Conservation (phyloP, 2,113 vertebrate species). For the Caretta caretta region DNA sequence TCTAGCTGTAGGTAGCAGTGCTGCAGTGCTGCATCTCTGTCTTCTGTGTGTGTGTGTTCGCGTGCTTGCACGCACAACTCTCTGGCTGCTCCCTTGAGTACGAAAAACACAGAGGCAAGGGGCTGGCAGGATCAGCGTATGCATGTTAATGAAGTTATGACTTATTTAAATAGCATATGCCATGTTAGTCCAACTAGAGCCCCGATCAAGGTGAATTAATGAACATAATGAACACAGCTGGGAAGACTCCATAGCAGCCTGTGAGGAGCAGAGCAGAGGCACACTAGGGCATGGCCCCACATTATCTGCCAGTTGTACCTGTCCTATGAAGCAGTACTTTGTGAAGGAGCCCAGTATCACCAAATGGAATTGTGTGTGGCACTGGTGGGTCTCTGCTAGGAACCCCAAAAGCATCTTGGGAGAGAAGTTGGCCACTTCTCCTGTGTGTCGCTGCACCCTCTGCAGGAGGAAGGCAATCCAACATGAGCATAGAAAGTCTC, state of each 20-base stretch:
- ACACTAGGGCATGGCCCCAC: not conserved
- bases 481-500: not conserved
- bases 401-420: not conserved
- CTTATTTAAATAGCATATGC: not conserved
- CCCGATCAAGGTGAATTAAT: not conserved
- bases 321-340: not conserved
- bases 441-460: not conserved
- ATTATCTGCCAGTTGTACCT: not conserved
- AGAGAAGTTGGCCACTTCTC: not conserved
- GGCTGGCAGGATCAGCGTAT: not conserved
- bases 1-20: not conserved
- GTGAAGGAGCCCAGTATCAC: not conserved
- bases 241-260: not conserved
- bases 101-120: not conserved
- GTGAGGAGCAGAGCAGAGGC: not conserved
- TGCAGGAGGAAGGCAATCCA: not conserved
- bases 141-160: not conserved
- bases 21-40: not conserved
- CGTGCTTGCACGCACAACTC: not conserved
- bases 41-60: not conserved
- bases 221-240: not conserved
- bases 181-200: not conserved
- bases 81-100: not conserved
- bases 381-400: not conserved
- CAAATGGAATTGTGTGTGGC: not conserved